Base-by-base conservation (phyloP, 2,888 invertebrate genomes). In the Chloroclystis v-ata region DNA sequence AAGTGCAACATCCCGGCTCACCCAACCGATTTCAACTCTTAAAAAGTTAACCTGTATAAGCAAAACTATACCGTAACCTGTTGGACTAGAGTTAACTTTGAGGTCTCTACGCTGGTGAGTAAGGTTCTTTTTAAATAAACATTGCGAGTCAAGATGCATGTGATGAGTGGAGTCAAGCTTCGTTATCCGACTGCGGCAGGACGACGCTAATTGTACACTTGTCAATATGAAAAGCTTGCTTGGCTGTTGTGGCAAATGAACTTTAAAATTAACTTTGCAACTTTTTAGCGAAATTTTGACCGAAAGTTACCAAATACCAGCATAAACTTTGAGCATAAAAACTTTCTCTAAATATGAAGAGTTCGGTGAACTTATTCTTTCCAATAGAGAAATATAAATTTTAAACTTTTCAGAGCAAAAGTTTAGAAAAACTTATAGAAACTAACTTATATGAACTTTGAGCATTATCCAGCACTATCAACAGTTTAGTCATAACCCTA, bases 191-290 rank as follows among this genome's bases (percentile, higher is more conserved):
- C 67, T 72, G 69, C 64, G 63, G 65, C 58, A 70, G 70, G 70
- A 73, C 70, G 71, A 72, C 63, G 75, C 78, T 80, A 80, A 80
- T 80, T 80, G 79, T 76, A 68, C 60, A 68, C 77, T 78, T 63
- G 67, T 67, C 64, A 59, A 62, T 65, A 64, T 62, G 64, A 69
- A 67, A 57, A 60, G 59, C 57, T 57, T 49, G 56, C 57, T 54
- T 10, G 20, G 40, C 46, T 45, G 37, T 41, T 11, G 25, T 25
- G 37, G 26, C 1, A 13, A 28, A 10, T 35, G 26, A 25, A 11
- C 7, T 10, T 38, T 9, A 1, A 11, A 8, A 14, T 33, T 12
- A 7, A 9, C 1, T 11, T 30, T 14, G 4, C 3, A 20, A 20
- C 20, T 20, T 20, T 20, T 20, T 2, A 4, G 20, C 20, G 20